A percentile compares a stretch with the other conserved stretches of the same genome.
Evolutionary conservation across 35 echinoderm and acorn worm species (phyloP).

Genomic region (Eucidaris tribuloides): DNA sequence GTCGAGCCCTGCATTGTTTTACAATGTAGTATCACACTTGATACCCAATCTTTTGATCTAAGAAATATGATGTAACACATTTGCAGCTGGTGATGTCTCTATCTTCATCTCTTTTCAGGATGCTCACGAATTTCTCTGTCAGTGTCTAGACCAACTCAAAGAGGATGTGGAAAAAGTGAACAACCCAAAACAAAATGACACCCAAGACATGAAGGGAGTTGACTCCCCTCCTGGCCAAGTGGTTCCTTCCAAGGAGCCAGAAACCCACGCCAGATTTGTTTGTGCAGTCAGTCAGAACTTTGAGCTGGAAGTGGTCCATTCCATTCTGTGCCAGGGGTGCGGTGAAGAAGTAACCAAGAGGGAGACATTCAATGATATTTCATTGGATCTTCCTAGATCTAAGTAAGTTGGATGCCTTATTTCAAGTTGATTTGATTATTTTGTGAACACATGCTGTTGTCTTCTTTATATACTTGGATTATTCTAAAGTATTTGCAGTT

Average conservation of each 20-base stretch:
- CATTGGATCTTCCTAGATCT: constrained; percentile 77
- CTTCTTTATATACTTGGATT: neutral
- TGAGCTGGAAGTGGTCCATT: constrained; percentile 83
- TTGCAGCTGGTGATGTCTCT: too few species aligned
- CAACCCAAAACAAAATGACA: constrained; percentile 2
- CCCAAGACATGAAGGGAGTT: neutral
- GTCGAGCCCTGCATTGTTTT: too few species aligned
- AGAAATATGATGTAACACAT: too few species aligned
- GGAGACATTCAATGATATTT: constrained; percentile 81
- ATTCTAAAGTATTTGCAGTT: neutral
- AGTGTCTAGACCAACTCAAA: constrained; percentile 99
- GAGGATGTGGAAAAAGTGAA: constrained; percentile 79
- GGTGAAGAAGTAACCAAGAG: constrained; percentile 71
- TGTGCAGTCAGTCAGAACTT: constrained; percentile 74
- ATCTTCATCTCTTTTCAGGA: constrained; percentile 47
- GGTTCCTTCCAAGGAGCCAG: constrained; percentile 2
- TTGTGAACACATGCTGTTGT: too few species aligned
- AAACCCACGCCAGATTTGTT: neutral
- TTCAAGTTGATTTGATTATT: too few species aligned
- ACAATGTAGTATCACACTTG: too few species aligned
- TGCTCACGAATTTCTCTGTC: constrained; percentile 96
- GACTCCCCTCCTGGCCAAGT: neutral
- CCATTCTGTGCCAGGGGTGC: constrained; percentile 78
- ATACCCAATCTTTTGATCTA: too few species aligned
- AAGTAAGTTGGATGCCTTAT: constrained; percentile 66